A percentile compares a stretch with the other conserved stretches of the same genome.
Conservation (phyloP, 2,113 vertebrate genomes). For the Perca fluviatilis region DNA sequence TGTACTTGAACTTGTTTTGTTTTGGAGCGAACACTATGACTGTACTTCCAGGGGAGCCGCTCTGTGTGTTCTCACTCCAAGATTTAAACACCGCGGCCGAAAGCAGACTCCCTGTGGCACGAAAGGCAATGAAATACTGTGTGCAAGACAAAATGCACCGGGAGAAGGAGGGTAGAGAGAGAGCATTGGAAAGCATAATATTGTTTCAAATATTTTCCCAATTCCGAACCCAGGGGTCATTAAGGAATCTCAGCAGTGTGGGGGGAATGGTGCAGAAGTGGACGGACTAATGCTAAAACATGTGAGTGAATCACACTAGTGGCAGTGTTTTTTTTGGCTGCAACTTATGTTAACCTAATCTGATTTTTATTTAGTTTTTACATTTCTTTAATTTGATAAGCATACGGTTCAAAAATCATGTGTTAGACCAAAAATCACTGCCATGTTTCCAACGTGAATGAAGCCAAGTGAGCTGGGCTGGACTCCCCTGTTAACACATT, state of each 20-base stretch:
- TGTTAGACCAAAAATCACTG: constrained; percentile 36
- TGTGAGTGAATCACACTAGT: constrained; percentile 30
- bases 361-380: constrained; percentile 5
- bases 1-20: constrained; percentile 33
- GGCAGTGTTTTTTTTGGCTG: constrained; percentile 23
- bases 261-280: constrained; percentile 25
- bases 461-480: constrained; percentile 13
- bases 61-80: constrained; percentile 77
- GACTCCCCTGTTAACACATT: constrained; percentile 57
- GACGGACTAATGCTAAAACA: constrained; percentile 24
- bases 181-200: constrained; percentile 55
- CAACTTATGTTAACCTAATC: constrained; percentile 45
- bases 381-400: constrained; percentile 62
- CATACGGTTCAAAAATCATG: constrained; percentile 50
- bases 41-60: constrained; percentile 60
- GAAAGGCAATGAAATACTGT: constrained; percentile 60
- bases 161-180: constrained; percentile 18
- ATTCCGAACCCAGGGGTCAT: constrained; percentile 54
- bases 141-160: constrained; percentile 43
- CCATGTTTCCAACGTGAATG: constrained; percentile 48
- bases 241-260: constrained; percentile 39
- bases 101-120: constrained; percentile 60
- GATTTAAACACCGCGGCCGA: constrained; percentile 65
- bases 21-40: constrained; percentile 43
- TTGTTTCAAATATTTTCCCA: constrained; percentile 55